Percentiles rank a stretch among this genome's conserved stretches.
Evolutionary conservation across 2,888 invertebrate species (phyloP).

Genomic region (Nineta flava): DNA sequence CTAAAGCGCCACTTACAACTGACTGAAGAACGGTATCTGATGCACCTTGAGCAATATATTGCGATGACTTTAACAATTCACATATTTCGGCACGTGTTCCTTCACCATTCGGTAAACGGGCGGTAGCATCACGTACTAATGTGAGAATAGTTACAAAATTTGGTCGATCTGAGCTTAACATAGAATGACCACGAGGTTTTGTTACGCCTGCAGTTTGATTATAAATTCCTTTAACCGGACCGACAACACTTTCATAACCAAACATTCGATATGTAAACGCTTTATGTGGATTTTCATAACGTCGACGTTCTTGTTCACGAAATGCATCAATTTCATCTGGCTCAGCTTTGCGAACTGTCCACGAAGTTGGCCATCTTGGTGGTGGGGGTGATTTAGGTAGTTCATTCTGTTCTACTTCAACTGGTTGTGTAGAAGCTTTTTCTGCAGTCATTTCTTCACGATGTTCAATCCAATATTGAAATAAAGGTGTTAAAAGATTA

Average conservation of each 20-base stretch:
- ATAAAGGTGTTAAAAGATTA: constrained; percentile 53
- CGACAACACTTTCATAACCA: constrained; percentile 70
- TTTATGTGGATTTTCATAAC: constrained; percentile 80
- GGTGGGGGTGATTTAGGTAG: constrained; percentile 33
- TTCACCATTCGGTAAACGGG: constrained; percentile 86
- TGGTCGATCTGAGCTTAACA: constrained; percentile 68
- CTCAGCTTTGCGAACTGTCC: constrained; percentile 70
- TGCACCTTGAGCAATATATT: constrained; percentile 36
- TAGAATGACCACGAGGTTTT: constrained; percentile 66
- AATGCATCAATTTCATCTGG: constrained; percentile 61
- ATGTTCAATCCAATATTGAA: constrained; percentile 63
- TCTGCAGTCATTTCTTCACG: constrained; percentile 28
- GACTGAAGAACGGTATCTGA: constrained; percentile 55
- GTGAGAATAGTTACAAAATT: constrained; percentile 83
- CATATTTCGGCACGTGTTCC: constrained; percentile 85
- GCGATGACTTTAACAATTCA: constrained; percentile 57
- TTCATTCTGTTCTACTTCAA: constrained; percentile 22
- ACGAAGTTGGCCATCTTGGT: constrained; percentile 56
- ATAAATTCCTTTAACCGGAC: constrained; percentile 68
- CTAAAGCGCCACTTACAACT: constrained; percentile 79
- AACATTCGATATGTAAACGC: constrained; percentile 83
- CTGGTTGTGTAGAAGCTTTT: constrained; percentile 12
- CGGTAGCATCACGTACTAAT: constrained; percentile 84
- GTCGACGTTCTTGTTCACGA: constrained; percentile 59
- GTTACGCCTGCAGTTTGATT: constrained; percentile 39